phyloP scores from a whole-genome alignment of 2,797 vertebrate genomes.

The Pipistrellus pygmaeus region DNA sequence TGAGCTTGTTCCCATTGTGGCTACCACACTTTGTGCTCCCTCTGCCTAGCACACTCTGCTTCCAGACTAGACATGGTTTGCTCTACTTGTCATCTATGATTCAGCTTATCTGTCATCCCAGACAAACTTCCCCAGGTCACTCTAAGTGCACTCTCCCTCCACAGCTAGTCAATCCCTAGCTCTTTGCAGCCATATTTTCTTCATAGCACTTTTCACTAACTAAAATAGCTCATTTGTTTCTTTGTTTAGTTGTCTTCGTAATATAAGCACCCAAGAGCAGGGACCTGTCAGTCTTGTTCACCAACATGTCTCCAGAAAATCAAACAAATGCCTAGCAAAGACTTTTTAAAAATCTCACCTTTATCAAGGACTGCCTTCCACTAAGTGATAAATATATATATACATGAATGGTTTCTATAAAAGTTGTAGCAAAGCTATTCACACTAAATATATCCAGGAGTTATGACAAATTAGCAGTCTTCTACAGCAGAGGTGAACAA shows the following conservation, averaged over 20 bases:
- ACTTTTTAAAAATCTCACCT: neutral
- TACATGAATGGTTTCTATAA: neutral
- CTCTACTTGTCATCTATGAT: neutral
- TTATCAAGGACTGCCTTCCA: neutral
- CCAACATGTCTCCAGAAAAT: neutral
- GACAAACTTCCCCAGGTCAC: neutral
- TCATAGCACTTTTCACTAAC: neutral
- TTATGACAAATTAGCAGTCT: neutral
- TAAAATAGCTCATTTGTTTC: neutral
- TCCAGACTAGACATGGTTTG: neutral
- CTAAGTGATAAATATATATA: neutral
- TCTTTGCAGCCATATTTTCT: neutral
- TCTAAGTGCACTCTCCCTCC: neutral
- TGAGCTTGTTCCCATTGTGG: fast-evolving
- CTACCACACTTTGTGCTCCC: too few relatives aligned
- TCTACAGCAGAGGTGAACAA: neutral
- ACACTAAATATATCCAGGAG: neutral
- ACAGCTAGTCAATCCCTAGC: neutral
- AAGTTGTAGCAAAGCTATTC: neutral
- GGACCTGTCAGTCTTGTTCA: neutral
- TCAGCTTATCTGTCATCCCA: neutral
- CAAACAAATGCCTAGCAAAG: neutral
- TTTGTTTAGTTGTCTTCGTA: neutral
- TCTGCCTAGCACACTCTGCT: neutral
- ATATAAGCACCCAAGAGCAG: neutral